phyloP scores from a whole-genome alignment of 2,113 vertebrate genomes.

The Tenebrosternarchus preto region DNA sequence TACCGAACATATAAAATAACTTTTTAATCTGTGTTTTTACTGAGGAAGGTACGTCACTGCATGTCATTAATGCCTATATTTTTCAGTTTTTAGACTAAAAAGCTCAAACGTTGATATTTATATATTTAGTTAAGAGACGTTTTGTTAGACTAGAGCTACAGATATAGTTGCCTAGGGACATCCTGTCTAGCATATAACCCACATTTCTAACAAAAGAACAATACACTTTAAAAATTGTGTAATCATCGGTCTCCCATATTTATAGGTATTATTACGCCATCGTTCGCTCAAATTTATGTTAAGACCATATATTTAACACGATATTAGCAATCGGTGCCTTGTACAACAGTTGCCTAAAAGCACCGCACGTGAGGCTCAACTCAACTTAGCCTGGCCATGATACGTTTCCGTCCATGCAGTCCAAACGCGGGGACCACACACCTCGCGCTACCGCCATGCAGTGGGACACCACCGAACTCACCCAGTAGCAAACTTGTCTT shows the following conservation, averaged over 20 bases:
- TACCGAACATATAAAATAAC: not conserved
- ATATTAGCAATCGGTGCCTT: no score
- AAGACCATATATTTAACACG: no score
- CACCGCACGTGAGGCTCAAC: not conserved
- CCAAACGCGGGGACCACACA: constrained; percentile 64
- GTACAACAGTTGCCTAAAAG: not conserved
- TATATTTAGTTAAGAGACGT: no score
- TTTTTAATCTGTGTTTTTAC: not conserved
- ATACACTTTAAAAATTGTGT: no score
- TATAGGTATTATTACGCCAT: not conserved
- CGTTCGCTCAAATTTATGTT: not conserved
- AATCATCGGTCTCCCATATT: not conserved
- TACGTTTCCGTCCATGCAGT: not conserved
- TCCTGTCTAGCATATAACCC: no score
- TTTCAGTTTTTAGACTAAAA: no score
- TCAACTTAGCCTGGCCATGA: constrained; percentile 32
- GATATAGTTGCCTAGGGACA: no score
- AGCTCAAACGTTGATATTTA: no score
- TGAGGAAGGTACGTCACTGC: no score
- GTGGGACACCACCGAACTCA: constrained; percentile 57
- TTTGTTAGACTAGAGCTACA: no score
- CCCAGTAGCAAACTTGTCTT: not conserved
- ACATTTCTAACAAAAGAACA: no score
- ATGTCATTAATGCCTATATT: no score
- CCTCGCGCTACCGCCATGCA: constrained; percentile 53